Percentiles rank a stretch among this genome's conserved stretches.
Conservation (phyloP, 1,140 invertebrate species). For the Hyphantria cunea region DNA sequence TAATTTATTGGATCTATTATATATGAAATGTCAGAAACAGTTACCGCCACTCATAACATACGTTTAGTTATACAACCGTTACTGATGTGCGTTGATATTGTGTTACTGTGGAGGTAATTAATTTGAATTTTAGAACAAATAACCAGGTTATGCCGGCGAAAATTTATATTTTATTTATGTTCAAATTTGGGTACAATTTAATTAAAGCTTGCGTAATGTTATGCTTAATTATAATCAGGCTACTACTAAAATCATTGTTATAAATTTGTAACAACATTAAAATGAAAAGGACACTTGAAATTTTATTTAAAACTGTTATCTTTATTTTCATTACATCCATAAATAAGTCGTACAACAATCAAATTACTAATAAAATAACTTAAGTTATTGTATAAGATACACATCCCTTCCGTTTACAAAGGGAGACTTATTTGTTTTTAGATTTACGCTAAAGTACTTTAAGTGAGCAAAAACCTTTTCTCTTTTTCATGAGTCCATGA, state of each 20-base stretch:
- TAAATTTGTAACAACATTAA: no score
- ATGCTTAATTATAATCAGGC: background rate
- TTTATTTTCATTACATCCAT: no score
- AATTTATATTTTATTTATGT: conserved; percentile 2
- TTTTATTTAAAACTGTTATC: no score
- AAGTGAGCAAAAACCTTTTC: no score
- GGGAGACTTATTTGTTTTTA: no score
- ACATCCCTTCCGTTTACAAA: no score
- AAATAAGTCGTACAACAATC: no score
- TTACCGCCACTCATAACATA: conserved; percentile 6
- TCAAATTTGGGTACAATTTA: background rate
- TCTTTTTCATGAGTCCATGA: no score
- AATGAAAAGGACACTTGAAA: no score
- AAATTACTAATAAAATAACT: no score
- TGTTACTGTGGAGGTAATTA: conserved; percentile 5
- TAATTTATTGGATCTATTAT: background rate
- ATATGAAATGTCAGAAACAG: conserved; percentile 20
- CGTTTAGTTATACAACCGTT: conserved; percentile 8
- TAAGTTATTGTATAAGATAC: no score
- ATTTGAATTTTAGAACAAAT: conserved; percentile 12
- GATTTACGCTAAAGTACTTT: no score
- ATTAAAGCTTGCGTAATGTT: conserved; percentile 6
- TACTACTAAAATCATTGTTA: background rate
- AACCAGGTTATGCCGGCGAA: background rate
- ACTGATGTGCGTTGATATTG: conserved; percentile 5